phyloP scores from a whole-genome alignment of 2,113 vertebrate species.

The Megaptera novaeangliae region DNA sequence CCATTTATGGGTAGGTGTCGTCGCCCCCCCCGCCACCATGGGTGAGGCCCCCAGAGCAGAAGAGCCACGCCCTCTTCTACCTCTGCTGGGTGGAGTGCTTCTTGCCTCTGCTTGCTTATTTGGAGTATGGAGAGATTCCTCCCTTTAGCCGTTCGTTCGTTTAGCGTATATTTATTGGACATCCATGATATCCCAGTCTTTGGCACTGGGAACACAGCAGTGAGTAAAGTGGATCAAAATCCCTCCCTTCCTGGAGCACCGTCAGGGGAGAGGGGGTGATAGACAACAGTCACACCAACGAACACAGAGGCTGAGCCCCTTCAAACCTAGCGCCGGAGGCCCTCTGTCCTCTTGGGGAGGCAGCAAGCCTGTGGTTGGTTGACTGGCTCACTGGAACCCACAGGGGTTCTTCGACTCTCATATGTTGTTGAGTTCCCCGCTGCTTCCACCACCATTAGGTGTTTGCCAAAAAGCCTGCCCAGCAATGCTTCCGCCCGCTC shows the following conservation, averaged over 20 bases:
- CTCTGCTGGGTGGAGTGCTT: neutral
- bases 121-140: neutral
- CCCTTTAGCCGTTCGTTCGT: neutral
- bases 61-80: neutral
- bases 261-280: neutral
- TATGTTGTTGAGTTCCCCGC: neutral
- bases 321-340: accelerated
- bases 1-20: neutral
- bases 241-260: neutral
- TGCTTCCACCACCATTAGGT: neutral
- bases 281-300: accelerated
- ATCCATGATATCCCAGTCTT: neutral
- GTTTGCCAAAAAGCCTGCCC: neutral
- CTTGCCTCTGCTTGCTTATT: neutral
- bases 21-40: accelerated
- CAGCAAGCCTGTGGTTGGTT: neutral
- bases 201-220: neutral
- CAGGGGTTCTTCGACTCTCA: neutral
- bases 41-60: neutral
- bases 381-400: neutral
- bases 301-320: neutral
- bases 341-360: neutral
- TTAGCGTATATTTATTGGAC: neutral
- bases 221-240: neutral
- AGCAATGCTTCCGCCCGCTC: neutral